phyloP scores from a whole-genome alignment of 2,797 vertebrate genomes.

The Mallotus villosus region DNA sequence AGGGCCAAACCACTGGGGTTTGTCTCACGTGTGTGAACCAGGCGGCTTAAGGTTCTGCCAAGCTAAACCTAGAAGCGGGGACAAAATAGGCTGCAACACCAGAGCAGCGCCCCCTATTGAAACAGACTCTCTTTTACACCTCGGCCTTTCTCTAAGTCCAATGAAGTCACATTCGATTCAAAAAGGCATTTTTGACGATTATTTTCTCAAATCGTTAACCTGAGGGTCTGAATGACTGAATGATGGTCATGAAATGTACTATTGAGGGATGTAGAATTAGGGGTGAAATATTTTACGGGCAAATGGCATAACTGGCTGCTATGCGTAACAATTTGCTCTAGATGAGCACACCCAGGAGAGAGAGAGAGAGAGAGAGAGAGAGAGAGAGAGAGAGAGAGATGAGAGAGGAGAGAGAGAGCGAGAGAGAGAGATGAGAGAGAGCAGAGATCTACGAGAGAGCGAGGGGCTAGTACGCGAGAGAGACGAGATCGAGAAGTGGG shows the following conservation, averaged over 20 bases:
- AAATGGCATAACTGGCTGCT: slow-evolving; percentile 49
- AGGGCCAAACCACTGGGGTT: slow-evolving; percentile 43
- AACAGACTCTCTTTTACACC: neutral
- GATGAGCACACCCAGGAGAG: slow-evolving; percentile 17
- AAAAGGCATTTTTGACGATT: too few species aligned
- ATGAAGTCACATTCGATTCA: too few species aligned
- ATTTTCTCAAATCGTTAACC: too few species aligned
- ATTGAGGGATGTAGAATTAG: slow-evolving; percentile 25
- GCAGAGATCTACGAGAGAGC: slow-evolving; percentile 2
- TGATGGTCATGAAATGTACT: neutral
- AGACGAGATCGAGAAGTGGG: neutral
- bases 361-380: slow-evolving; percentile 5
- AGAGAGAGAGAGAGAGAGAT: neutral
- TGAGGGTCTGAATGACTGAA: too few species aligned
- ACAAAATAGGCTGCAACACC: slow-evolving; percentile 17
- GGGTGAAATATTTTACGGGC: slow-evolving; percentile 54
- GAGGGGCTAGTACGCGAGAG: too few species aligned
- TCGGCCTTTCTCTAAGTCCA: neutral
- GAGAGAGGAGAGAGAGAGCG: slow-evolving; percentile 20
- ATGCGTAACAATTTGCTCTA: slow-evolving; percentile 63
- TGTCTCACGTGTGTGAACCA: slow-evolving; percentile 33
- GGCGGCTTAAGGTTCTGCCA: slow-evolving; percentile 44
- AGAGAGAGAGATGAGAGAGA: neutral
- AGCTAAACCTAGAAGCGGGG: slow-evolving; percentile 50
- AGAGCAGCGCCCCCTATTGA: slow-evolving; percentile 3